Evolutionary conservation across 2,888 invertebrate genomes (phyloP).

Genomic region (Philereme transversata): DNA sequence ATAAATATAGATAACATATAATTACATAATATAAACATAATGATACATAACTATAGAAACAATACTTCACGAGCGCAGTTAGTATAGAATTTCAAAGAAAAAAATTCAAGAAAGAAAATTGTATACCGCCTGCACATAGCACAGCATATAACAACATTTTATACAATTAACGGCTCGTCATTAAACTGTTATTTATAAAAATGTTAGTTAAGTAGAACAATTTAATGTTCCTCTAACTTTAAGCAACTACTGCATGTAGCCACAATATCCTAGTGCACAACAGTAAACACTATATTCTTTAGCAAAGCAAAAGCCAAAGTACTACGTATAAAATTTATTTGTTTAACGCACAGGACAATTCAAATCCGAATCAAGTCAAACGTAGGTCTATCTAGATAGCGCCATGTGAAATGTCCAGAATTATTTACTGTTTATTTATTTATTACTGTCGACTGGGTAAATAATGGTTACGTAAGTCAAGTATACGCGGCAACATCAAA

Average conservation of each 20-base stretch:
- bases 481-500: no score
- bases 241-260: no score
- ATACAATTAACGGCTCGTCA: no score
- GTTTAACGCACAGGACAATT: no score
- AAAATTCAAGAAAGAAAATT: background rate
- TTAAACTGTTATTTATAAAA: background rate
- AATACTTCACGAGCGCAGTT: background rate
- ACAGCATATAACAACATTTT: background rate
- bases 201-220: no score
- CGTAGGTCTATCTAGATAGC: no score
- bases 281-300: background rate
- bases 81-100: background rate
- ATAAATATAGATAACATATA: background rate
- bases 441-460: no score
- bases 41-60: constrained; percentile 3
- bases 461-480: no score
- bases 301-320: background rate
- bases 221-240: no score
- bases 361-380: no score
- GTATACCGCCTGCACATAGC: background rate
- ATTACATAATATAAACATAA: constrained; percentile 8
- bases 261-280: background rate
- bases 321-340: background rate
- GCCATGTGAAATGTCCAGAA: no score
- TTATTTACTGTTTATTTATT: no score